These are phyloP conservation scores for Catostomus latipinnis DNA, from an alignment of 2,797 vertebrate species.

Conservation along the genomic window DNA sequence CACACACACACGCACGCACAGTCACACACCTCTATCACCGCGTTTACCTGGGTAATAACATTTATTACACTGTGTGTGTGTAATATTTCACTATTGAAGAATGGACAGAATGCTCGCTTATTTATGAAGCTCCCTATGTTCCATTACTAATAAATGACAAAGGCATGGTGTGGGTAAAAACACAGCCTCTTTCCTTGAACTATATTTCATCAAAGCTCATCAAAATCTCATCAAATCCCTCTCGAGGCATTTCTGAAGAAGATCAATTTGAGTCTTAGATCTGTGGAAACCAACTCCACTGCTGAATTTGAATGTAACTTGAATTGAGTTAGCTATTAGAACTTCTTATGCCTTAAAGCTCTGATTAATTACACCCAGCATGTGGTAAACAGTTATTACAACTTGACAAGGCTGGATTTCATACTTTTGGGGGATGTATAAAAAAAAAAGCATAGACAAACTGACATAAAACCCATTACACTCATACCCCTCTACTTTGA, in stretches of 20 bases:
- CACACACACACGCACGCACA: background rate
- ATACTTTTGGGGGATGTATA: slow-evolving; percentile 49
- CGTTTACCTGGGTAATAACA: slow-evolving; percentile 72
- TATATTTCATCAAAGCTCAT: slow-evolving; percentile 78
- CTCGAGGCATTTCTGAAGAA: background rate
- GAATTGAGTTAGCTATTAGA: no score
- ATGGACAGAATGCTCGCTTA: slow-evolving; percentile 68
- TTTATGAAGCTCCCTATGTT: slow-evolving; percentile 75
- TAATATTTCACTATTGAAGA: slow-evolving; percentile 67
- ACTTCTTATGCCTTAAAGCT: slow-evolving; percentile 47
- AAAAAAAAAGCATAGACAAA: slow-evolving; percentile 7
- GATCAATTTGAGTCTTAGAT: background rate
- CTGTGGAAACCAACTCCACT: no score
- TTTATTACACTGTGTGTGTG: slow-evolving; percentile 66
- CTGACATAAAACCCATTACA: slow-evolving; percentile 59
- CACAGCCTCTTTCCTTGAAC: slow-evolving; percentile 69
- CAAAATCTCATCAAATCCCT: background rate
- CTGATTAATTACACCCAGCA: slow-evolving; percentile 76
- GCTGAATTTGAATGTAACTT: no score
- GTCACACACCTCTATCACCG: slow-evolving; percentile 37
- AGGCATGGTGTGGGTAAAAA: slow-evolving; percentile 69
- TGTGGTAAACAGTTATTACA: slow-evolving; percentile 78
- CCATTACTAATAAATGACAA: slow-evolving; percentile 79
- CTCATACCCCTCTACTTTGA: slow-evolving; percentile 65
- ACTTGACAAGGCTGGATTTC: slow-evolving; percentile 70